Base-by-base conservation (phyloP, 2,113 vertebrate species). In the Lichenostomus cassidix region DNA sequence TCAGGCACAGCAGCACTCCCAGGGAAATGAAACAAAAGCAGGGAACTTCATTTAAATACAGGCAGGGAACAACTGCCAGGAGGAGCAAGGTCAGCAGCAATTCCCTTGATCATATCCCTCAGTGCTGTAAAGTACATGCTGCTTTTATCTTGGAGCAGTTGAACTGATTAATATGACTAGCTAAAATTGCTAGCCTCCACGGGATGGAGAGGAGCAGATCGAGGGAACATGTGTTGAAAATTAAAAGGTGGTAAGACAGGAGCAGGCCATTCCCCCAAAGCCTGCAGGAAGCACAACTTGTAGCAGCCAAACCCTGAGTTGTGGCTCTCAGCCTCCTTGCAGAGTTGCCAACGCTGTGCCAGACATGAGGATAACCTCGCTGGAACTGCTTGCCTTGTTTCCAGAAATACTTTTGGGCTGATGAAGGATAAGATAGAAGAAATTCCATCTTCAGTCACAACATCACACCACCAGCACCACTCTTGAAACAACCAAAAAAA, bases 21-120 rank as follows among this genome's bases (percentile, higher is more conserved):
- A 89, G 76, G 76, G 92, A 92, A 94, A 91, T 92, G 83, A 90
- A 89, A 96, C 56, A 90, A 92, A 96, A 93, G 90, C 46, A 90
- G 73, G 0, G 5, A 93, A 87, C 73, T 93, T 97, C 79, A 93
- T 97, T 96, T 94, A 87, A 95, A 94, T 94, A 83, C 76, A 75
- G 89, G 68, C 81, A 93, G 87, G 83, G 87, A 90, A 91, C 65
- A 87, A 93, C 64, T 93, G 92, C 91, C 94, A 95, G 25, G 94
- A 95, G 92, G 89, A 96, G 46, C 83, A 92, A 97, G 96, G 95
- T 92, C 96, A 94, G 76, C 53, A 29, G 28, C n/a, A 87, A 90
- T 78, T 93, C 92, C 83, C 95, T 85, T 49, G 89, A 81, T 84
- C 82, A 35, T 12, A 82, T 14, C 68, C 70, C 78, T 84, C 5